Base-by-base conservation (phyloP, 2,888 invertebrate genomes). In the Seladonia tumulorum region DNA sequence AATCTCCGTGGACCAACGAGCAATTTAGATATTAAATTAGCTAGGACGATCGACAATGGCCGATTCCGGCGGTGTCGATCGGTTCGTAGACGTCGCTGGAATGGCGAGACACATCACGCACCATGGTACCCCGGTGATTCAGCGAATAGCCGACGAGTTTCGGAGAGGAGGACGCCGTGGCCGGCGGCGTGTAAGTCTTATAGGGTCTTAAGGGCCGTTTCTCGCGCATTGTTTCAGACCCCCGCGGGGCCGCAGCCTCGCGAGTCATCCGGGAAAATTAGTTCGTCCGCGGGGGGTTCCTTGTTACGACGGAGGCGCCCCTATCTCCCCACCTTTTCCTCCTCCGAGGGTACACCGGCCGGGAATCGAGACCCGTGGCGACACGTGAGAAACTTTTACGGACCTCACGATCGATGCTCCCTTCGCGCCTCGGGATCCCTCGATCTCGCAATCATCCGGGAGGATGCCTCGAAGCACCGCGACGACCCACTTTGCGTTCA, bases 201-300 rank as follows among this genome's bases (percentile, higher is more conserved):
- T 75, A 78, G 87, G 86, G 86, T 70, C 89, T 81, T 85, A 86
- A 86, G 87, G 92, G 91, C 89, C 91, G 91, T 91, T 93, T 94
- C 94, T 93, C 93, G 93, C 93, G 93, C 94, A 94, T 94, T 94
- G 94, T 94, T 94, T 94, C 94, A 94, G 94, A 93, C 94, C 93
- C 94, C 94, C 92, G 94, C 94, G 88, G 94, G 91, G 94, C 90
- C 88, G 88, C 88, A 90, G 93, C 88, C 93, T 92, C 94, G 94
- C 94, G 94, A 94, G 94, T 94, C 94, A 94, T 94, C 93, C 94
- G 94, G 92, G 94, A 93, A 94, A 94, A 94, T 94, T 94, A 94
- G 94, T 93, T 94, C 94, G 94, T 92, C 94, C 93, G 92, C 94
- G 93, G 94, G 94, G 94, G 94, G 94, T 94, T 93, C 93, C 94